phyloP scores from a whole-genome alignment of 2,888 invertebrate genomes.

The Folsomia manolachei region DNA sequence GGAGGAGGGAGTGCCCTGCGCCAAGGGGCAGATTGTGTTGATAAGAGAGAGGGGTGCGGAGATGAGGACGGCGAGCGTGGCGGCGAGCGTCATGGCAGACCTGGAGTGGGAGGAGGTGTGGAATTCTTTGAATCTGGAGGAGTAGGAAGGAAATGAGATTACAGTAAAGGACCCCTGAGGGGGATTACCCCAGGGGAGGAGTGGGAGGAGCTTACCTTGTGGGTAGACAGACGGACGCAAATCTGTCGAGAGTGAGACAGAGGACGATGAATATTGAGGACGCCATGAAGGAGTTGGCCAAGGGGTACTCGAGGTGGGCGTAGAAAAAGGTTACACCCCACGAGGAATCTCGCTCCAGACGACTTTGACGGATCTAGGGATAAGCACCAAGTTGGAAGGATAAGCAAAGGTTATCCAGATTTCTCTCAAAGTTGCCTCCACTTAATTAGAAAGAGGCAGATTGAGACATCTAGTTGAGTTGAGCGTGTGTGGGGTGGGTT shows the following conservation, averaged over 20 bases:
- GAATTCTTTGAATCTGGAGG: slow-evolving; percentile 54
- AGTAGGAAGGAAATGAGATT: too few species aligned
- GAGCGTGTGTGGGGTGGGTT: too few species aligned
- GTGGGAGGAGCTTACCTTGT: too few species aligned
- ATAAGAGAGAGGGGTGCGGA: slow-evolving; percentile 56
- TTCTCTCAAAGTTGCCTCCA: too few species aligned
- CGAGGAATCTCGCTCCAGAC: slow-evolving; percentile 43
- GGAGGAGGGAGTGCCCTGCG: not conserved
- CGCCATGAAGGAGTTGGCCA: slow-evolving; percentile 58
- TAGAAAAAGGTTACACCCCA: slow-evolving; percentile 53
- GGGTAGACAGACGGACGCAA: slow-evolving; percentile 57
- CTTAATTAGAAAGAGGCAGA: too few species aligned
- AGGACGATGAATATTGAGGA: slow-evolving; percentile 58
- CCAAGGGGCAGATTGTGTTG: slow-evolving; percentile 47
- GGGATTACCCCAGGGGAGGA: too few species aligned
- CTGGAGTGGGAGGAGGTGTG: slow-evolving; percentile 54
- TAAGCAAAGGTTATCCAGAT: too few species aligned
- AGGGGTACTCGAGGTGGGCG: slow-evolving; percentile 57
- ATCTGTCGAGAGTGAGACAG: slow-evolving; percentile 57
- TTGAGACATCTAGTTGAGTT: too few species aligned
- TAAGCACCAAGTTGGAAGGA: too few species aligned
- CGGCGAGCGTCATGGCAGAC: slow-evolving; percentile 54
- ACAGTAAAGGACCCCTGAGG: too few species aligned
- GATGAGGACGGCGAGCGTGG: slow-evolving; percentile 54
- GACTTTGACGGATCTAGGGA: slow-evolving; percentile 50